phyloP scores from a whole-genome alignment of 2,797 vertebrate genomes.

The Knipowitschia caucasica region DNA sequence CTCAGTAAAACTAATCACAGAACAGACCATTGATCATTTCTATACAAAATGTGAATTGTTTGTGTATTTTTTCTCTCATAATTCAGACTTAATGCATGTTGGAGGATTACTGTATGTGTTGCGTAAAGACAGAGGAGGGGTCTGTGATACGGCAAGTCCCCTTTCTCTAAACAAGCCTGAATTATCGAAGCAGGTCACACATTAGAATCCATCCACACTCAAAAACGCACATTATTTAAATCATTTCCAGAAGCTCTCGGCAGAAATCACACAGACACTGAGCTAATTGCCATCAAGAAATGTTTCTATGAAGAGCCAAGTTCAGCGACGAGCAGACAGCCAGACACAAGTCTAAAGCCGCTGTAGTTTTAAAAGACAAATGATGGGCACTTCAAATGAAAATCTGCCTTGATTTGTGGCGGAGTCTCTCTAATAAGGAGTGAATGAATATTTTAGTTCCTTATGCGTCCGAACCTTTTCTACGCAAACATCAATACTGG shows the following conservation, averaged over 20 bases:
- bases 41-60: too few relatives aligned
- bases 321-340: conserved; percentile 5
- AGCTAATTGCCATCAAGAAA: conserved; percentile 39
- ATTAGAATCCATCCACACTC: conserved; percentile 29
- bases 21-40: too few relatives aligned
- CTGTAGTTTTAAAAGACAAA: background rate
- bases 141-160: conserved; percentile 19
- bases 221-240: conserved; percentile 13
- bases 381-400: conserved; percentile 3
- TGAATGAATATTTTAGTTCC: too few relatives aligned
- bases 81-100: too few relatives aligned
- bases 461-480: too few relatives aligned
- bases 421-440: background rate
- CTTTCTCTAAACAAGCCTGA: conserved; percentile 18
- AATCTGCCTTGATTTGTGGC: background rate
- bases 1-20: too few relatives aligned
- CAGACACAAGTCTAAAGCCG: background rate
- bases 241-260: conserved; percentile 17
- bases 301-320: conserved; percentile 13
- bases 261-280: conserved; percentile 30
- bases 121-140: conserved; percentile 23
- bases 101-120: conserved; percentile 26
- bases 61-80: too few relatives aligned
- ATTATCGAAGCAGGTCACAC: conserved; percentile 45
- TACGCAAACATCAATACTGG: too few relatives aligned